Evolutionary conservation across 1,140 invertebrate genomes (phyloP).

Genomic region (Drosophila carrolli): DNA sequence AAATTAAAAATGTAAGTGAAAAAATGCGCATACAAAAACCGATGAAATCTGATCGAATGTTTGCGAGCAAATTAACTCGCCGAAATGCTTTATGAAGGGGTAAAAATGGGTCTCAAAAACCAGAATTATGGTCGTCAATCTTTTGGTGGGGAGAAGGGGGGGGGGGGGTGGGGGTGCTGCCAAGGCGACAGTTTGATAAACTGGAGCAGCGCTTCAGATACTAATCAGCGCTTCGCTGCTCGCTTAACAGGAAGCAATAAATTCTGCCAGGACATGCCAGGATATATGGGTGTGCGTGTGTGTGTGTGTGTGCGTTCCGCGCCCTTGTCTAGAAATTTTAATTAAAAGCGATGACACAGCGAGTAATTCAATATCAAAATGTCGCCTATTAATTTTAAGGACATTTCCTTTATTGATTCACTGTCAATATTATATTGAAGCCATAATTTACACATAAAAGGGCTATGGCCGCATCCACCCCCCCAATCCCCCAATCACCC

Average conservation of each 20-base stretch:
- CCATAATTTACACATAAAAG: constrained; percentile 83
- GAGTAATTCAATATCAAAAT: constrained; percentile 84
- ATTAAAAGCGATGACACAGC: constrained; percentile 84
- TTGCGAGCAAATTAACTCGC: constrained; percentile 35
- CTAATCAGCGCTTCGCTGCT: constrained; percentile 68
- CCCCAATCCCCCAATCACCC: neutral
- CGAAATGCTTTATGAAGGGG: neutral
- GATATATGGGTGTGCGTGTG: constrained; percentile 22
- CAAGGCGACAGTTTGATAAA: constrained; percentile 79
- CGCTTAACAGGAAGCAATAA: constrained; percentile 78
- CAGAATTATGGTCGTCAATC: constrained; percentile 66
- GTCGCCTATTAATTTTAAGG: constrained; percentile 83
- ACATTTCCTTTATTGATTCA: constrained; percentile 83
- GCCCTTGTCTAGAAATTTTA: constrained; percentile 81
- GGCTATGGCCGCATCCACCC: constrained; percentile 21
- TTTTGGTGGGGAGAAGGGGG: constrained; percentile 5
- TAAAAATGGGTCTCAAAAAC: neutral
- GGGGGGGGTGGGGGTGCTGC: constrained; percentile 4
- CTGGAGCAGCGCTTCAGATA: constrained; percentile 69
- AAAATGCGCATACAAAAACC: constrained; percentile 18
- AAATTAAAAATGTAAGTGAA: constrained; percentile 39
- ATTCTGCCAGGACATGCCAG: constrained; percentile 67
- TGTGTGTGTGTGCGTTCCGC: constrained; percentile 45
- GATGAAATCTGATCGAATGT: constrained; percentile 30
- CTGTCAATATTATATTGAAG: constrained; percentile 83